Evolutionary conservation across 2,888 invertebrate genomes (phyloP), one percentile per base, ranked within the genome.

Genomic region (Dione juno): DNA sequence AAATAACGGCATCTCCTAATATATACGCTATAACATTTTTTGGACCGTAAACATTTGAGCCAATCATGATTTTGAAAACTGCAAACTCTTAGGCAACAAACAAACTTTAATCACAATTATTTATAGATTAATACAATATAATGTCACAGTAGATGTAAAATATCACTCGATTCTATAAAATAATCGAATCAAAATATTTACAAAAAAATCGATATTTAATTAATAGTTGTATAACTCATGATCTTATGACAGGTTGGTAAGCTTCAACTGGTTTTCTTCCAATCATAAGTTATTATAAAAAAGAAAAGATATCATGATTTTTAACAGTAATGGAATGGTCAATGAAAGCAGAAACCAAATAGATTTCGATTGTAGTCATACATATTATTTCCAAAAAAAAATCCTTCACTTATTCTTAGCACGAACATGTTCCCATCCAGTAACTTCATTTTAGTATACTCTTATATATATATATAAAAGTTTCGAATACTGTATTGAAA

Each of bases 1-100:
- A 87, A 85, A 87, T 84, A 84, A 81, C 78, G 76, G 77, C 79
- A 81, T 82, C 77, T 80, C 78, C 78, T 84, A 84, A 78, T 80
- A 81, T 78, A 81, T 81, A 80, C 76, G 79, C 77, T 78, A 78
- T 79, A 82, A 82, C 78, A 77, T 78, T 77, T 28, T 81, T 83
- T 83, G 81, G 82, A 83, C 83, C 80, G 75, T 73, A 75, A 72
- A 71, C 58, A 71, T 82, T 83, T 83, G 83, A 83, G 83, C 83
- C 83, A 83, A 83, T 82, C 57, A 57, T 61, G 61, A 61, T 61
- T 28, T 78, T 74, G 21, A 73, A 74, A 70, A 64, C 48, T 58
- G 41, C 21, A 50, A 43, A 71, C 45, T 66, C 45, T 69, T 61
- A 66, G 48, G n/a, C n/a, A 68, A 58, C 54, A 63, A 61, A 61